Base-by-base conservation (phyloP, 2,797 vertebrate species). In the Sandelia bainsii region DNA sequence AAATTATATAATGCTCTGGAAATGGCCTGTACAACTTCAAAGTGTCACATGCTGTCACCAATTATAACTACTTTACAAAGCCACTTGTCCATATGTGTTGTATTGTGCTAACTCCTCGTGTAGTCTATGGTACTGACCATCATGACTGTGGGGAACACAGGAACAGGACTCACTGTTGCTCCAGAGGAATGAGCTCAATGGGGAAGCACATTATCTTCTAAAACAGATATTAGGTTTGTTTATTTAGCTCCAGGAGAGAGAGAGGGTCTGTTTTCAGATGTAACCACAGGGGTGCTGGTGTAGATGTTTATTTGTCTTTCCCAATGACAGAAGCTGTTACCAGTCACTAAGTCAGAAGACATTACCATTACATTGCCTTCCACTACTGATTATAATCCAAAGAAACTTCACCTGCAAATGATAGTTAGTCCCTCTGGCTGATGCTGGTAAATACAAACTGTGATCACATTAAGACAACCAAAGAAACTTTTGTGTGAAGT, bases 231-330 rank as follows among this genome's bases (percentile, higher is more conserved):
- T 67, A 53, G 66, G 83, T 87, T 87, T 92, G 89, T 91, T 92
- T 39, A 90, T 81, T 75, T 83, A 91, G 70, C 84, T 78, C 64
- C 20, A 37, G 84, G 86, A 77, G 89, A 78, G 60, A 71, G 62
- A 84, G 76, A 54, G 62, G 85, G 83, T 92, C 80, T 87, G 86
- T 88, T 92, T 89, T 89, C 86, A 83, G 45, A 86, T 87, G 84
- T 62, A 80, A 68, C 86, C 42, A 42, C 61, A 17, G 89, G 90
- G 83, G 53, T 72, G 64, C 77, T 73, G 63, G 39, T 40, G 49
- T 56, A 68, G 75, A 86, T 86, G 91, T 90, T 88, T 93, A 87
- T 92, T 92, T 93, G 77, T 91, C 85, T 93, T 92, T 86, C 74
- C 68, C 69, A 68, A 49, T 85, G 87, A 87, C 85, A 86, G 75